Percentiles rank a stretch among this genome's conserved stretches.
Conservation (phyloP, 2,113 vertebrate species). For the Microcebus murinus region DNA sequence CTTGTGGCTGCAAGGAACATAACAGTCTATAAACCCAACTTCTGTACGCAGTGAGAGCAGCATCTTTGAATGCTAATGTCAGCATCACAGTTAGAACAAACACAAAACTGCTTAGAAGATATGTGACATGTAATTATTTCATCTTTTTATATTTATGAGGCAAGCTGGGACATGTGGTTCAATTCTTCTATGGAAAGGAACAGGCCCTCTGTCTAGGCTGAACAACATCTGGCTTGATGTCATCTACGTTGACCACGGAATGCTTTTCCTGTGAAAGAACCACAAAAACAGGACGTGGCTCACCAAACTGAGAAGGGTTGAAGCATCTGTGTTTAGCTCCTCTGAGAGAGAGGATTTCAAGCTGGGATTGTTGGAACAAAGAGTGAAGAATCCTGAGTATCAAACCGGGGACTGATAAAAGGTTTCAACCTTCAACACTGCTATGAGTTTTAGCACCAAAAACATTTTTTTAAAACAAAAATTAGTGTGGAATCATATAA, state of each 20-base stretch:
- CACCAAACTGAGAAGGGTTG: not conserved
- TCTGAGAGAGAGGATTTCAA: not conserved
- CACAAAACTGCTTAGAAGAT: conserved; percentile 62
- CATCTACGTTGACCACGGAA: not conserved
- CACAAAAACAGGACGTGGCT: not conserved
- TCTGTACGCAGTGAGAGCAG: not conserved
- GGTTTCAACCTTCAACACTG: not conserved
- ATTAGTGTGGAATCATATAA: not conserved
- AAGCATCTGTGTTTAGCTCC: not conserved
- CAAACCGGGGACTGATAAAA: not conserved
- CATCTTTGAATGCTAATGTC: conserved; percentile 50
- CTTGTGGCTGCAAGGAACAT: conserved; percentile 79
- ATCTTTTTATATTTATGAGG: conserved; percentile 53
- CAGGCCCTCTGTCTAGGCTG: not conserved
- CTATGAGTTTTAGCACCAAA: not conserved
- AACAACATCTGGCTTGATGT: not conserved
- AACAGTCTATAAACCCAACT: conserved; percentile 49
- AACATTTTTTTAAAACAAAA: conserved; percentile 15
- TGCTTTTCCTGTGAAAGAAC: not conserved
- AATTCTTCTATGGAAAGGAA: conserved; percentile 13
- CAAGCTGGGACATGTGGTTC: conserved; percentile 58
- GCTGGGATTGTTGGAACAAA: not conserved
- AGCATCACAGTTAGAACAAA: conserved; percentile 68
- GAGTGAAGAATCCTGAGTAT: not conserved
- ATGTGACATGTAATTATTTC: conserved; percentile 76